Evolutionary conservation across 2,888 invertebrate genomes (phyloP).

Genomic region (Machimus atricapillus): DNA sequence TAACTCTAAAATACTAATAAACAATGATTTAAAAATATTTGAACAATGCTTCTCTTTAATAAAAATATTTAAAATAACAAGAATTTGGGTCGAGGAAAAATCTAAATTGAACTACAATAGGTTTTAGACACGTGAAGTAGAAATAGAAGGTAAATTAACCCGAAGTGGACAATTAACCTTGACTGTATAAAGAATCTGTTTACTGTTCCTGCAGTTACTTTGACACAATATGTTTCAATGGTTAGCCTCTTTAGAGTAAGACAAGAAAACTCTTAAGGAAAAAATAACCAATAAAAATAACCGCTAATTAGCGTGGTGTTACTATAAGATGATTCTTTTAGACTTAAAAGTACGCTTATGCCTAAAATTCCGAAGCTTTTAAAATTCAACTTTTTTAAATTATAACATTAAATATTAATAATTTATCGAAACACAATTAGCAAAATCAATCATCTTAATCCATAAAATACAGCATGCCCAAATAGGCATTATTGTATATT

Average conservation of each 20-base stretch:
- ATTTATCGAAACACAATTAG: background rate
- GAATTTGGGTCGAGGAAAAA: background rate
- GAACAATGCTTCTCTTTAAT: too few relatives aligned
- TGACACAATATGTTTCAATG: background rate
- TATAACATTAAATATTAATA: background rate
- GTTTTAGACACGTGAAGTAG: too few relatives aligned
- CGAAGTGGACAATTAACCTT: too few relatives aligned
- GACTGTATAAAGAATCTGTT: background rate
- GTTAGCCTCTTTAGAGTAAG: constrained; percentile 4
- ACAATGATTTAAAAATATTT: too few relatives aligned
- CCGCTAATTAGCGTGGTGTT: background rate
- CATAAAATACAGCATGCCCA: background rate
- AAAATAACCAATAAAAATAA: background rate
- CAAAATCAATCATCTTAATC: background rate
- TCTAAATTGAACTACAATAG: background rate
- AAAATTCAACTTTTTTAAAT: background rate
- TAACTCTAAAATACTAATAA: too few relatives aligned
- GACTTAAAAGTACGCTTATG: background rate
- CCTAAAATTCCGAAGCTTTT: background rate
- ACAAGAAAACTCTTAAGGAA: background rate
- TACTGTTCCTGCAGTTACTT: background rate
- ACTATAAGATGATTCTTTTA: background rate
- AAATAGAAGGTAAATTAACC: background rate
- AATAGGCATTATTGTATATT: background rate
- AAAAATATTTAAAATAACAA: too few relatives aligned